Percentiles rank a stretch among this genome's conserved stretches.
phyloP scores from a whole-genome alignment of 1,140 invertebrate genomes.

The Trissolcus basalis region DNA sequence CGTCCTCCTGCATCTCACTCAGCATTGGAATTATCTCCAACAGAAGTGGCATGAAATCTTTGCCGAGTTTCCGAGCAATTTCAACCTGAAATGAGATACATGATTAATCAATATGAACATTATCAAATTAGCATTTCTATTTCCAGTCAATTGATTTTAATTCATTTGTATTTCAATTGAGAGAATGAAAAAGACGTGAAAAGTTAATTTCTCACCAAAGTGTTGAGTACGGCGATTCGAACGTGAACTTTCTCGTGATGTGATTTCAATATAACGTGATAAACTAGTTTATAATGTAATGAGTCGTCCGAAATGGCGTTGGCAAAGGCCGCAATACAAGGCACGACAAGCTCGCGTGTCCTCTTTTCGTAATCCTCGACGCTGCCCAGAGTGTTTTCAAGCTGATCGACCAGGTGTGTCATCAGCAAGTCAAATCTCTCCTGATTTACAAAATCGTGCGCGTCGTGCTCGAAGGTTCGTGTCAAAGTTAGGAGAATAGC shows the following conservation, averaged over 20 bases:
- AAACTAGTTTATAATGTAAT: constrained; percentile 91
- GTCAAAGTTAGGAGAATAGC: constrained; percentile 85
- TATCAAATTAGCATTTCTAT: too few relatives aligned
- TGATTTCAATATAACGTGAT: constrained; percentile 92
- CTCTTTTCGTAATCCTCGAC: constrained; percentile 79
- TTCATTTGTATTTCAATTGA: constrained; percentile 6
- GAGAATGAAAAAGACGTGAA: constrained; percentile 12
- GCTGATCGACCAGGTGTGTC: constrained; percentile 91
- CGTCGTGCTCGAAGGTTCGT: constrained; percentile 88
- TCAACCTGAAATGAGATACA: constrained; percentile 82
- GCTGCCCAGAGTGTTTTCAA: constrained; percentile 86
- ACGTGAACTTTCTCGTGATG: constrained; percentile 81
- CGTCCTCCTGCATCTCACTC: constrained; percentile 89
- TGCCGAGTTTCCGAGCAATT: constrained; percentile 85
- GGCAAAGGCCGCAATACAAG: constrained; percentile 88
- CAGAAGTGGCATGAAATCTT: constrained; percentile 86
- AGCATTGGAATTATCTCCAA: constrained; percentile 90
- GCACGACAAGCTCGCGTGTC: constrained; percentile 81
- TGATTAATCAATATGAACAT: too few relatives aligned
- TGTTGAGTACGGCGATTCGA: constrained; percentile 65
- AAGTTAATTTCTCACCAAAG: constrained; percentile 61
- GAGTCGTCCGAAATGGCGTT: constrained; percentile 89
- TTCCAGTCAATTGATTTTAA: too few relatives aligned
- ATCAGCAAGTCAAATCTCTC: constrained; percentile 89
- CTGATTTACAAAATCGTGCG: constrained; percentile 87